These are phyloP conservation scores for Micrasema minimum DNA, from an alignment of 1,140 invertebrate genomes.

Conservation along the genomic window DNA sequence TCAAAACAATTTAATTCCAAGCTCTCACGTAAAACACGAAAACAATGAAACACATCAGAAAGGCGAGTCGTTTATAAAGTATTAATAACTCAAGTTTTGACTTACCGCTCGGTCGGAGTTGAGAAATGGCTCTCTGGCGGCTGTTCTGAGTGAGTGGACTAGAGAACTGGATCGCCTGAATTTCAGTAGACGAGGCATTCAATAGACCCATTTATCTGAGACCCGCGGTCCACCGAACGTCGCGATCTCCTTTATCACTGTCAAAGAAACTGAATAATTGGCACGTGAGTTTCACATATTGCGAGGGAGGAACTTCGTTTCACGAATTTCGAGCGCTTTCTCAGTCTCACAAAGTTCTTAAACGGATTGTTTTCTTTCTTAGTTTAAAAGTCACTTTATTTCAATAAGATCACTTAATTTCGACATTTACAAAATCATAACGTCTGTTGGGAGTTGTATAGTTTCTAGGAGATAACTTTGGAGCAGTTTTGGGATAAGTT, in stretches of 20 bases:
- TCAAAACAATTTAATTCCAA: slow-evolving; percentile 25
- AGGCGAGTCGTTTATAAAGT: slow-evolving; percentile 8
- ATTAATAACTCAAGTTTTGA: slow-evolving; percentile 9
- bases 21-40: slow-evolving; percentile 13
- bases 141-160: not conserved
- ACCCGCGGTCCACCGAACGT: not conserved
- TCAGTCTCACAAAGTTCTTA: slow-evolving; percentile 8
- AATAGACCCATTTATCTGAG: slow-evolving; percentile 19
- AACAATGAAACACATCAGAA: slow-evolving; percentile 25
- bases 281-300: slow-evolving; percentile 31
- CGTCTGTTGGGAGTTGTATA: not conserved
- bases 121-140: not conserved
- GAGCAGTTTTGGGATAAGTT: slow-evolving; percentile 4
- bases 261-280: slow-evolving; percentile 29
- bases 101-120: slow-evolving; percentile 17
- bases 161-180: not conserved
- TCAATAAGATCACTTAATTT: too few species aligned
- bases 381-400: too few species aligned
- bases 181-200: slow-evolving; percentile 3
- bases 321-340: slow-evolving; percentile 12
- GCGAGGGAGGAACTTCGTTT: slow-evolving; percentile 14
- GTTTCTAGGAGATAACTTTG: slow-evolving; percentile 4
- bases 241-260: slow-evolving; percentile 32
- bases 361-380: not conserved
- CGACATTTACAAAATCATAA: too few species aligned